A percentile compares a stretch with the other conserved stretches of the same genome.
These are phyloP conservation scores for Takifugu rubripes DNA, from an alignment of 2,797 vertebrate genomes.

Conservation along the genomic window DNA sequence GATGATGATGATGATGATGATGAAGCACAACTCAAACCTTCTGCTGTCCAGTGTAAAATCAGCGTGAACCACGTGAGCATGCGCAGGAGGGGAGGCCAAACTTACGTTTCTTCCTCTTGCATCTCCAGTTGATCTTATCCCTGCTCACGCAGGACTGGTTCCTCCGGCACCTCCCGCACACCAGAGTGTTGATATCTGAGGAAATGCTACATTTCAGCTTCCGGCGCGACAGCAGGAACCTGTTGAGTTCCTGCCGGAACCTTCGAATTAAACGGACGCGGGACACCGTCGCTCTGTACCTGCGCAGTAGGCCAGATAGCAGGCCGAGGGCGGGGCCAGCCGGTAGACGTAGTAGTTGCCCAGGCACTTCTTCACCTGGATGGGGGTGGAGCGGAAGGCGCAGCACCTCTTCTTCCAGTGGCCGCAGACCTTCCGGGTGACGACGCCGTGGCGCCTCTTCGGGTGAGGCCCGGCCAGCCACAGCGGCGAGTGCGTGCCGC, in stretches of 20 bases:
- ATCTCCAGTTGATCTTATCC: slow-evolving; percentile 61
- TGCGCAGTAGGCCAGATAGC: slow-evolving; percentile 29
- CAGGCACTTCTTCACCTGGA: slow-evolving; percentile 50
- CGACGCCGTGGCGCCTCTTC: slow-evolving; percentile 31
- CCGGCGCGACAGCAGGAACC: too few species aligned
- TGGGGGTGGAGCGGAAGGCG: slow-evolving; percentile 43
- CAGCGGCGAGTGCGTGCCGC: slow-evolving; percentile 49
- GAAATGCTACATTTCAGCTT: not conserved
- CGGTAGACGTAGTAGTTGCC: slow-evolving; percentile 37
- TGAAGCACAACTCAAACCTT: too few species aligned
- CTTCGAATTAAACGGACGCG: not conserved
- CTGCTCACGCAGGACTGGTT: slow-evolving; percentile 52
- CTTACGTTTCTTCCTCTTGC: slow-evolving; percentile 31
- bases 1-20: too few species aligned
- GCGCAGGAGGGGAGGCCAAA: too few species aligned
- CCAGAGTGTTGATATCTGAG: slow-evolving; percentile 57
- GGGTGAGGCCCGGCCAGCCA: slow-evolving; percentile 54
- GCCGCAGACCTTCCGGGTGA: slow-evolving; percentile 47
- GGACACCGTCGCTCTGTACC: not conserved
- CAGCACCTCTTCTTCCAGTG: slow-evolving; percentile 55
- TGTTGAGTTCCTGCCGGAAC: too few species aligned
- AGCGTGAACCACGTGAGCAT: too few species aligned
- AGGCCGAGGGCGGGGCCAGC: not conserved
- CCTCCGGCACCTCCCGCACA: slow-evolving; percentile 49
- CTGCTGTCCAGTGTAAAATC: too few species aligned